Percentiles rank a stretch among this genome's conserved stretches.
Evolutionary conservation across 1,140 invertebrate species (phyloP).

Genomic region (Drosophila elegans): DNA sequence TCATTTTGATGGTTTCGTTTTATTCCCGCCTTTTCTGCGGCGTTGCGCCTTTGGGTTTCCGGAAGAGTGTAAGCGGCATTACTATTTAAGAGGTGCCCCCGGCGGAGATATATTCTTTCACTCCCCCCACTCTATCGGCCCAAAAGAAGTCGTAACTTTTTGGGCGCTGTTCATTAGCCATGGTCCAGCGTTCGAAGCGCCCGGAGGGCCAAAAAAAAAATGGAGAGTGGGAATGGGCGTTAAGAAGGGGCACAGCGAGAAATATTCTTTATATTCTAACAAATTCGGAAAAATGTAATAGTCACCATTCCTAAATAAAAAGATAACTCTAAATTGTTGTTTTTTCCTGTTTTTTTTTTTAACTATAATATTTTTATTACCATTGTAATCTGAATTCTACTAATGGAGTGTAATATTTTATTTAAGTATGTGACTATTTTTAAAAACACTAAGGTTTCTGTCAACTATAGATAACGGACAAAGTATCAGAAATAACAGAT

Average conservation of each 20-base stretch:
- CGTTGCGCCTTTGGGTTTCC: conserved; percentile 15
- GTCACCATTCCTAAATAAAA: no score
- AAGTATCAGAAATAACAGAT: no score
- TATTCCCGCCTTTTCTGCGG: conserved; percentile 6
- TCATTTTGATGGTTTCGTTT: conserved; percentile 44
- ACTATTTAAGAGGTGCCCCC: conserved; percentile 61
- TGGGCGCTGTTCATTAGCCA: conserved; percentile 56
- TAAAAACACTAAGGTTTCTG: no score
- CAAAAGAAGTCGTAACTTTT: conserved; percentile 53
- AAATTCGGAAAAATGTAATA: neutral
- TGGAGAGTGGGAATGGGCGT: neutral
- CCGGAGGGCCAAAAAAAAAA: conserved; percentile 22
- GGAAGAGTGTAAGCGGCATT: conserved; percentile 53
- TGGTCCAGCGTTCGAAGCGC: conserved; percentile 26
- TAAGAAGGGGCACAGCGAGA: neutral
- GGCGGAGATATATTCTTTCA: conserved; percentile 12
- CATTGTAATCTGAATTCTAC: no score
- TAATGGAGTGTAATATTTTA: no score
- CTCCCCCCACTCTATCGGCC: conserved; percentile 2
- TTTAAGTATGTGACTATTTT: no score
- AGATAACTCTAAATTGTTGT: no score
- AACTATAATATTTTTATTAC: no score
- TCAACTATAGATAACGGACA: no score
- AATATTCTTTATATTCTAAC: neutral
- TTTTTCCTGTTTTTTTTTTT: no score